Conservation (phyloP, 1,140 invertebrate genomes). For the Bombus waltoni region DNA sequence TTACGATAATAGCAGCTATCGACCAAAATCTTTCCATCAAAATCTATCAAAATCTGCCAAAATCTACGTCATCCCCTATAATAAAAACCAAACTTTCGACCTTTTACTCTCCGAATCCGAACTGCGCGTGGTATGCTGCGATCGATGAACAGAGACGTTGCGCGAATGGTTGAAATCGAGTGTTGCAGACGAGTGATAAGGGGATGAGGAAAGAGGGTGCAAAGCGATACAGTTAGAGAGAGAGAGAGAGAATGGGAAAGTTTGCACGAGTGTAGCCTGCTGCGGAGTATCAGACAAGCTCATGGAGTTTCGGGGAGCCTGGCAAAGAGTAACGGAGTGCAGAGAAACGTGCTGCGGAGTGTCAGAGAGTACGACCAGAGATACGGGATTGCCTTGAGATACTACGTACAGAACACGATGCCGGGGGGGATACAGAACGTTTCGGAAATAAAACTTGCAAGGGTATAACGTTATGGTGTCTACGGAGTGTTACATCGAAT, state of each 20-base stretch:
- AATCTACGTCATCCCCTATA: too few species aligned
- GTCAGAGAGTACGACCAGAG: not conserved
- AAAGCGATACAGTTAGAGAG: not conserved
- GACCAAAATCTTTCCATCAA: too few species aligned
- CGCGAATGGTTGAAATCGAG: too few species aligned
- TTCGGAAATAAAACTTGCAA: conserved; percentile 1
- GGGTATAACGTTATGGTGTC: conserved; percentile 4
- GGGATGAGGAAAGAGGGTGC: not conserved
- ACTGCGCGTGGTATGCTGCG: too few species aligned
- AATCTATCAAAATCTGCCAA: too few species aligned
- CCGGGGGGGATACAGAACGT: conserved; percentile 6
- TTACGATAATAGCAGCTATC: too few species aligned
- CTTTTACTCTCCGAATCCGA: too few species aligned
- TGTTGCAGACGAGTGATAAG: too few species aligned
- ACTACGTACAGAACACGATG: not conserved
- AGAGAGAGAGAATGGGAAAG: not conserved
- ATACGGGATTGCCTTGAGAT: not conserved
- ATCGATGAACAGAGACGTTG: too few species aligned
- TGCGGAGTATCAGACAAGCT: conserved; percentile 8
- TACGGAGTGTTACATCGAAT: conserved; percentile 10
- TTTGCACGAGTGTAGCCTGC: conserved; percentile 1
- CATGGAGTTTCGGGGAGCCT: not conserved
- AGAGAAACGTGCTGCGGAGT: conserved; percentile 2
- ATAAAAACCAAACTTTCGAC: too few species aligned
- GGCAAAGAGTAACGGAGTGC: conserved; percentile 3